Base-by-base conservation (phyloP, 1,140 invertebrate species). In the Heliconius congener region DNA sequence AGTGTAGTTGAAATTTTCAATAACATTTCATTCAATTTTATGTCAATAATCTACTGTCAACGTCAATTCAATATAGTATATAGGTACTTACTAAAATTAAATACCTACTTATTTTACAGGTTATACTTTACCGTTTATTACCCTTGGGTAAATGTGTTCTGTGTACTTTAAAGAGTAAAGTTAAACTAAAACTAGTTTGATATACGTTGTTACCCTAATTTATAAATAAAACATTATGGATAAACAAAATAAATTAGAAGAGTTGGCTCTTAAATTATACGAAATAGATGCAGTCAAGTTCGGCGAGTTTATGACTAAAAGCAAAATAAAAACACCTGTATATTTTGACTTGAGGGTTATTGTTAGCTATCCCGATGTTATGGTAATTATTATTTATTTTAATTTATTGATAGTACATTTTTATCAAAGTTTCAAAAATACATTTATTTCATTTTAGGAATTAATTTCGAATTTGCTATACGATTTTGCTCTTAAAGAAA, bases 261-360 rank as follows among this genome's bases (percentile, higher is more conserved):
- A 94, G 60, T 79, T 95, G 76, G 93, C 93, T 60, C 72, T 94
- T 13, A 87, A 89, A 72, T 79, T 95, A 18, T 94, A 89, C 71
- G 87, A 90, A 39, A 93, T 95, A 55, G 85, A 95, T 83, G 98
- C 97, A n/a, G 95, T 99, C 0, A 99, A 99, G 95, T 99, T 99
- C 94, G 99, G 99, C 0, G 96, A 98, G 85, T 99, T 98, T 94
- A 97, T 96, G 81, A 97, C 99, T 46, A 99, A 99, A 96, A 96
- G 97, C 90, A 99, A 99, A 18, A 95, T 98, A 19, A 96, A 96
- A 91, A 99, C 99, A 16, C 99, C 99, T 0, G 96, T 99, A 80
- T 99, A 99, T 92, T 98, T 99, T 91, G 99, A 99, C 95, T 94
- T 99, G 39, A 96, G 99, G 84, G 96, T 98, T 11, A 97, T 99